These are phyloP conservation scores for Coregonus suidteri DNA, from an alignment of 2,797 vertebrate species.

Conservation along the genomic window DNA sequence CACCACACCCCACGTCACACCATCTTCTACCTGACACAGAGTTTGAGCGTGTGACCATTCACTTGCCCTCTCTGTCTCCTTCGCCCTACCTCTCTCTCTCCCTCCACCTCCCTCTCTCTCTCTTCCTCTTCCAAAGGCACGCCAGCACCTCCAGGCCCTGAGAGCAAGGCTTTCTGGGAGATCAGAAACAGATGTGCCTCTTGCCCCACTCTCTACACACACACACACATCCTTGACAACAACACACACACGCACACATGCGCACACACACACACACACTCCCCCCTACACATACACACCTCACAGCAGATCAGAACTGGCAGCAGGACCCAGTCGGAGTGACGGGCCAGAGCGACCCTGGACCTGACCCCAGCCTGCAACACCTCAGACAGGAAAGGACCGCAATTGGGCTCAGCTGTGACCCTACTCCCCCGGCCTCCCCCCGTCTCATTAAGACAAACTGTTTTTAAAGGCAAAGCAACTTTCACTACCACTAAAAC, in stretches of 20 bases:
- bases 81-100: slow-evolving; percentile 20
- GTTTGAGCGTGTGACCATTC: slow-evolving; percentile 34
- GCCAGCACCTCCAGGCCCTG: slow-evolving; percentile 66
- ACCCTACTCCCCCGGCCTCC: slow-evolving; percentile 48
- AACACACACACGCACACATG: slow-evolving; percentile 35
- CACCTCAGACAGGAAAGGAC: slow-evolving; percentile 79
- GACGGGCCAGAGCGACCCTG: slow-evolving; percentile 71
- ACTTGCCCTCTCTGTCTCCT: slow-evolving; percentile 16
- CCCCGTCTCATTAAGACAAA: slow-evolving; percentile 59
- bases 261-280: not conserved
- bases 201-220: slow-evolving; percentile 23
- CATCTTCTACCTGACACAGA: slow-evolving; percentile 46
- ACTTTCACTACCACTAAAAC: slow-evolving; percentile 55
- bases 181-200: slow-evolving; percentile 81
- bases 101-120: not conserved
- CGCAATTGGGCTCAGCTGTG: slow-evolving; percentile 81
- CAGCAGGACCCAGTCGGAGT: slow-evolving; percentile 56
- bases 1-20: slow-evolving; percentile 28
- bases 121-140: not conserved
- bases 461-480: slow-evolving; percentile 65
- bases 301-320: slow-evolving; percentile 34
- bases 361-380: slow-evolving; percentile 72
- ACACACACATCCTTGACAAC: slow-evolving; percentile 37
- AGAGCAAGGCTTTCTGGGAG: slow-evolving; percentile 69
- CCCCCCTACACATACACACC: slow-evolving; percentile 25